phyloP scores from a whole-genome alignment of 2,888 invertebrate species.

The Limenitis camilla region DNA sequence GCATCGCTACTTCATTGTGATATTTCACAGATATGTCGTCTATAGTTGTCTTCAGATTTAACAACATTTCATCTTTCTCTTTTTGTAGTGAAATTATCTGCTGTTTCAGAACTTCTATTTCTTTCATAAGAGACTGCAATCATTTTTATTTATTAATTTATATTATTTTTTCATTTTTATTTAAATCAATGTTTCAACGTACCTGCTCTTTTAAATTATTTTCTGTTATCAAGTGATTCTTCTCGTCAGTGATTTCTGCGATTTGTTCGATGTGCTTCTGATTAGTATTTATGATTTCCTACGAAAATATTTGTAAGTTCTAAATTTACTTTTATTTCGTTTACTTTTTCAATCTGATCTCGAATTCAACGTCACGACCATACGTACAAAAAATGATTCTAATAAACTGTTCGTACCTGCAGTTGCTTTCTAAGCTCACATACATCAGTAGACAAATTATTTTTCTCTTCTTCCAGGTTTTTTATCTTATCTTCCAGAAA shows the following conservation, averaged over 20 bases:
- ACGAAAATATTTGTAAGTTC: background rate
- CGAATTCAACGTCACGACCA: background rate
- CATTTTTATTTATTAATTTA: conserved; percentile 1
- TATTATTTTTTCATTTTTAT: background rate
- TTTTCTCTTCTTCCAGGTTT: conserved; percentile 28
- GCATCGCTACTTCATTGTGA: conserved; percentile 20
- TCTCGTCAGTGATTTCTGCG: conserved; percentile 17
- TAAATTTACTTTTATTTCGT: background rate
- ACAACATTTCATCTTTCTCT: conserved; percentile 21
- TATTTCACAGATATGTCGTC: conserved; percentile 19
- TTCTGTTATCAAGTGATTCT: conserved; percentile 19
- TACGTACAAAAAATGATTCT: background rate
- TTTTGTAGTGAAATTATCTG: conserved; percentile 21
- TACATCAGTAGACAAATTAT: background rate
- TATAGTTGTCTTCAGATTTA: conserved; percentile 17
- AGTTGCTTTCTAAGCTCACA: conserved; percentile 24
- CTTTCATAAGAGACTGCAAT: conserved; percentile 21
- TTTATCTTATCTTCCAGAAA: conserved; percentile 33
- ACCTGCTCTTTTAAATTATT: conserved; percentile 27
- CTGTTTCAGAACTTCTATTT: conserved; percentile 24
- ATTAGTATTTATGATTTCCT: conserved; percentile 23
- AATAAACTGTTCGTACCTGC: conserved; percentile 22
- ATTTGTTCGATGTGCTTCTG: conserved; percentile 23
- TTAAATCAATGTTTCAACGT: background rate
- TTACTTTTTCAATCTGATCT: background rate